Evolutionary conservation across 35 echinoderm and acorn worm species (phyloP).

Genomic region (Stichopus chloronotus): DNA sequence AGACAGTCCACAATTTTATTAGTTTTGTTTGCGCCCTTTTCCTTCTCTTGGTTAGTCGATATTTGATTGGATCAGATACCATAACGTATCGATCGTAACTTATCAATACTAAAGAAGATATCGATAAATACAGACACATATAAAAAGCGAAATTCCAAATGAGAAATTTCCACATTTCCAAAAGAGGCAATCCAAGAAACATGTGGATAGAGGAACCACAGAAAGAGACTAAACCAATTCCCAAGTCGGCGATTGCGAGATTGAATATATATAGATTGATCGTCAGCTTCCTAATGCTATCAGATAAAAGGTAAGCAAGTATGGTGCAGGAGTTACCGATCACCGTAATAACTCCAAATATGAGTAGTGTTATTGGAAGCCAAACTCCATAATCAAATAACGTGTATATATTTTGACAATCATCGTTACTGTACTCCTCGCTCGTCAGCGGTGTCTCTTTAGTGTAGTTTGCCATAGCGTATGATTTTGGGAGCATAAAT

Average conservation of each 20-base stretch:
- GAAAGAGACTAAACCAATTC: slow-evolving; percentile 24
- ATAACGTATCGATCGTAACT: slow-evolving; percentile 49
- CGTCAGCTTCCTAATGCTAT: slow-evolving; percentile 16
- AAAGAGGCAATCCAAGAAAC: neutral
- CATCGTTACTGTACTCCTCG: neutral
- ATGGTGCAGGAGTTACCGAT: slow-evolving; percentile 34
- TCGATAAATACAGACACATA: slow-evolving; percentile 30
- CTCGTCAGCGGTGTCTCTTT: neutral
- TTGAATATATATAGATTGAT: slow-evolving; percentile 48
- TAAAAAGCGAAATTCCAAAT: slow-evolving; percentile 16
- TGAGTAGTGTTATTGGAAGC: neutral
- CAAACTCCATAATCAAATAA: neutral
- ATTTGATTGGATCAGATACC: slow-evolving; percentile 48
- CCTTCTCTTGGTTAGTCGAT: neutral
- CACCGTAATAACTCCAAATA: neutral
- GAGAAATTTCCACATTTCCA: neutral
- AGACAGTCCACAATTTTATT: neutral
- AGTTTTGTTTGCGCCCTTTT: neutral
- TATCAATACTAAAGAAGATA: slow-evolving; percentile 20
- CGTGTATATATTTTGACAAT: neutral
- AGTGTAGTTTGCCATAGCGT: neutral
- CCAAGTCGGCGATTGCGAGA: slow-evolving; percentile 27
- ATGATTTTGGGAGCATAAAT: too few species aligned
- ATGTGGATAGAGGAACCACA: neutral
- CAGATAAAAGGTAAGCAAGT: slow-evolving; percentile 18